Evolutionary conservation across 64 coral and sea anemone genomes (phyloP), one percentile per base, ranked within the genome.

Genomic region (Stichodactyla helianthus): DNA sequence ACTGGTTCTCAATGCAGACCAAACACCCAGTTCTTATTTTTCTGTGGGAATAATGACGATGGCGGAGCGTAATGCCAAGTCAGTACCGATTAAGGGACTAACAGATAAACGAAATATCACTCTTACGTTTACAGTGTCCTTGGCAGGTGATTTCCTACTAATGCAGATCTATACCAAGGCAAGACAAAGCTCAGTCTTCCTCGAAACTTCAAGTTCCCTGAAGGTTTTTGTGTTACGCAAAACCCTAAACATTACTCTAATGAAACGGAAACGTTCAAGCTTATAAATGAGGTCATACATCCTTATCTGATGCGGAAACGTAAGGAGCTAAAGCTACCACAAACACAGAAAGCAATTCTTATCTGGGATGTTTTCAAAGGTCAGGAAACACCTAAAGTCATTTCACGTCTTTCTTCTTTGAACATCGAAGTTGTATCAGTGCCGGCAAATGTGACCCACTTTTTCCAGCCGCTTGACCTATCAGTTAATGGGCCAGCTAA

Each of bases 311-410:
- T 59, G 56, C 56, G 4, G 62, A 65, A 65, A 65, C 62, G 62
- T 0, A 84, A 88, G 62, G 86, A 93, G 55, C 53, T 93, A 19
- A 88, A 88, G 50, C 54, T 93, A 20, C 86, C 81, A 5, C 52
- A 60, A 53, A 88, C 80, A 79, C 91, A 93, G 67, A 93, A 93
- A 15, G 27, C 68, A 6, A 20, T 93, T 18, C 86, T 88, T 55
- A 52, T 86, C 19, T 85, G 91, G 91, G 91, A 93, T 76, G 86
- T 93, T 7, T 93, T 88, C 67, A 84, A 67, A 50, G 86, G 86
- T 50, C 91, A 88, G 23, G 88, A 93, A 51, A 88, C 86, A 20
- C 81, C 83, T 54, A 88, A 88, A 53, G 82, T 85, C 1, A 18
- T 88, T 27, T 92, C 86, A 20, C 70, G 84, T 64, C 90, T 92